Conservation (phyloP, 2,113 vertebrate genomes). For the Triplophysa tibetana region DNA sequence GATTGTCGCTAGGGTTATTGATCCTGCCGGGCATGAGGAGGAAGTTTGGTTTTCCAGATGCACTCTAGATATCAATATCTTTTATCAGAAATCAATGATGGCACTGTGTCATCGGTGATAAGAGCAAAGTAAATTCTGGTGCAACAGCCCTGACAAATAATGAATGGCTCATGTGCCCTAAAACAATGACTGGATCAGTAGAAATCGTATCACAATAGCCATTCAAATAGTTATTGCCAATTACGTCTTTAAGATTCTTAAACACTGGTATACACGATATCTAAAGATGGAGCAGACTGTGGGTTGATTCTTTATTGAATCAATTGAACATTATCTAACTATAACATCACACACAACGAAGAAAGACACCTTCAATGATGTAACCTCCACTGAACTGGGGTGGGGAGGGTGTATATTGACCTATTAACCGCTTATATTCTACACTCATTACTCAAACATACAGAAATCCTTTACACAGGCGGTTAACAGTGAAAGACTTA, state of each 20-base stretch:
- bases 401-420: not conserved
- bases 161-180: not conserved
- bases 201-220: not conserved
- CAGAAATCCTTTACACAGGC: not conserved
- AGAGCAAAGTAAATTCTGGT: not conserved
- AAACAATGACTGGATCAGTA: constrained; percentile 9
- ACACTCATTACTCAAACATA: not conserved
- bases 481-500: constrained; percentile 21
- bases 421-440: constrained; percentile 27
- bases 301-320: not conserved
- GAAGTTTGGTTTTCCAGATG: constrained; percentile 34
- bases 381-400: not conserved
- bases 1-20: constrained; percentile 45
- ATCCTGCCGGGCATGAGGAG: constrained; percentile 23
- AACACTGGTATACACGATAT: not conserved
- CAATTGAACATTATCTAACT: not conserved
- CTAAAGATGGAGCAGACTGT: not conserved
- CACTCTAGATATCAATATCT: constrained; percentile 43
- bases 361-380: not conserved
- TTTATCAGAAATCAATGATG: constrained; percentile 38
- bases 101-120: not conserved
- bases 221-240: not conserved
- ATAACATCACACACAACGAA: not conserved
- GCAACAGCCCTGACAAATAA: not conserved
- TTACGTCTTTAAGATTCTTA: constrained; percentile 8